Evolutionary conservation across 2,888 invertebrate genomes (phyloP), one percentile per base, ranked within the genome.

Genomic region (Troglohyphantes excavatus): DNA sequence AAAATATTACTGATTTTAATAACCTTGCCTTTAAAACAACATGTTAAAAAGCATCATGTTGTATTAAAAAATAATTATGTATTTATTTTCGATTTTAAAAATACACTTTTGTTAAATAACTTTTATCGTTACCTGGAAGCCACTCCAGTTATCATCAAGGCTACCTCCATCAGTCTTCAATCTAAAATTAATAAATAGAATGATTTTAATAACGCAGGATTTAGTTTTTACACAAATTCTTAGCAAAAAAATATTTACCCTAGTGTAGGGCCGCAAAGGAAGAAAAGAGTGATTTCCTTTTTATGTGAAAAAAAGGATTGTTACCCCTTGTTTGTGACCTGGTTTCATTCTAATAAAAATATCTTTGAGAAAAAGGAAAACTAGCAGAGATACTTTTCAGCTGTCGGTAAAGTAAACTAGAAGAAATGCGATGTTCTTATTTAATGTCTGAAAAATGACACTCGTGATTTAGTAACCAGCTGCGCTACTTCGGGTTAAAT

Each of bases 311-410:
- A 43, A 78, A 78, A 78, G 78, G 78, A 78, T 78, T 78, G 63
- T 78, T 19, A 63, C n/a, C 39, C 29, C 78, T 78, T 78, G 81
- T 70, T 82, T 82, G 82, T 53, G 82, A 82, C 82, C 82, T 33
- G 82, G 53, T 82, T 82, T 43, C 29, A 17, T 21, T 61, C 7
- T 59, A 59, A 82, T 82, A 82, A 82, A 82, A n/a, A 82, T n/a
- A 17, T 27, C 81, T 33, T 46, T 72, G 67, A 61, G 61, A 70
- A 82, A 82, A 82, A n/a, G n/a, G 27, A 82, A 53, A 70, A 61
- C 59, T 59, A n/a, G n/a, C 0, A 23, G 68, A 13, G 23, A 19
- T 23, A 61, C 26, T 17, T 68, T 26, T 53, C 82, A 82, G 46
- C 81, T 81, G 81, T 65, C 29, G 17, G 23, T 9, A 39, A 53